Evolutionary conservation across 2,113 vertebrate genomes (phyloP).

Genomic region (Agapornis roseicollis): DNA sequence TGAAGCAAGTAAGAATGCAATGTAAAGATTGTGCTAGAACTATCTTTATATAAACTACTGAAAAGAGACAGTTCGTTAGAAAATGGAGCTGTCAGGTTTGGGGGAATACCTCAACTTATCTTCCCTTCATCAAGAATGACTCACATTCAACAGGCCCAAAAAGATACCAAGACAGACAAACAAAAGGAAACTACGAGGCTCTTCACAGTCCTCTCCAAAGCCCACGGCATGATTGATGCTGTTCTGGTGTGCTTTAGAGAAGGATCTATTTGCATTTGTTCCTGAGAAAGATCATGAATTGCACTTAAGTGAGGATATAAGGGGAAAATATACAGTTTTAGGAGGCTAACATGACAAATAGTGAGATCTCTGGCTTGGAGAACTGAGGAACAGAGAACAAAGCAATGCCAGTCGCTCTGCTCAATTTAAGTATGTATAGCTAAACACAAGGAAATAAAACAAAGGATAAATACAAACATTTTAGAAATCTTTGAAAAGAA

Average conservation of each 20-base stretch:
- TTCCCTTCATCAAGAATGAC: background rate
- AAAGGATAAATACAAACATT: background rate
- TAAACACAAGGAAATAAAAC: background rate
- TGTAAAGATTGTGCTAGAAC: background rate
- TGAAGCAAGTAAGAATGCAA: constrained; percentile 36
- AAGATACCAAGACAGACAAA: background rate
- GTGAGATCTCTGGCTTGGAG: background rate
- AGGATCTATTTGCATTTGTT: background rate
- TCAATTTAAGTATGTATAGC: background rate
- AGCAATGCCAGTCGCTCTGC: background rate
- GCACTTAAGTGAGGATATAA: background rate
- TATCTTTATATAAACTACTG: background rate
- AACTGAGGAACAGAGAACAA: background rate
- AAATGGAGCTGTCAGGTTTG: background rate
- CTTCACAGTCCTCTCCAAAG: background rate
- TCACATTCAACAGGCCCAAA: background rate
- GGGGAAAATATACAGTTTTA: background rate
- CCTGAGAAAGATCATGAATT: background rate
- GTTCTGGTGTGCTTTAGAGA: background rate
- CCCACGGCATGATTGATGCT: background rate
- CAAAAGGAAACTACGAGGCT: background rate
- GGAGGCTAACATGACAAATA: background rate
- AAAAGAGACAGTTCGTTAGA: background rate
- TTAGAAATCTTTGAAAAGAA: background rate
- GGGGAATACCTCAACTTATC: background rate